Evolutionary conservation across 2,888 invertebrate genomes (phyloP).

Genomic region (Graphium colonna): DNA sequence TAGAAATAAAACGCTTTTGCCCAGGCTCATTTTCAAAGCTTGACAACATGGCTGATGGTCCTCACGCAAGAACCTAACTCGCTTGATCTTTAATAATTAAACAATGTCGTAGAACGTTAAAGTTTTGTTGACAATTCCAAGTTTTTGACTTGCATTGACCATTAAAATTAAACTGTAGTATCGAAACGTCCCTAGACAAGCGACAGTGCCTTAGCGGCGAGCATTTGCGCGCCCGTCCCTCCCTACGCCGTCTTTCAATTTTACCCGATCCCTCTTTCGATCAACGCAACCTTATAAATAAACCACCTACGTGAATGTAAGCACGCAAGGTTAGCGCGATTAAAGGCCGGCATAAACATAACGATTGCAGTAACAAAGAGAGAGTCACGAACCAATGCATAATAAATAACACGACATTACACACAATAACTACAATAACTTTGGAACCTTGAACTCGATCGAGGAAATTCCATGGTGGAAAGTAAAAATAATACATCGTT

Average conservation of each 20-base stretch:
- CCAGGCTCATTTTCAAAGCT: too few species aligned
- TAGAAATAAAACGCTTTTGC: too few species aligned
- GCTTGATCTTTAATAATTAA: too few species aligned
- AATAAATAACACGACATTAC: constrained; percentile 11
- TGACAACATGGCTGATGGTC: too few species aligned
- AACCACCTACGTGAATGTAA: constrained; percentile 1
- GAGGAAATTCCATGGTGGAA: too few species aligned
- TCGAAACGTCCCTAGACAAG: constrained; percentile 15
- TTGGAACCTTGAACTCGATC: too few species aligned
- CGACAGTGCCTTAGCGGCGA: constrained; percentile 24
- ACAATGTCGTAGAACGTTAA: too few species aligned
- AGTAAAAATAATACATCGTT: too few species aligned
- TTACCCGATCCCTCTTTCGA: background rate
- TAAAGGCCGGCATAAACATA: constrained; percentile 5
- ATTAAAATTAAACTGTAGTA: background rate
- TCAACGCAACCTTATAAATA: constrained; percentile 4
- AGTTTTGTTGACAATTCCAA: too few species aligned
- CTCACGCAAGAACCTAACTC: too few species aligned
- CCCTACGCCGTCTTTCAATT: background rate
- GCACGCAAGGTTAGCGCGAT: constrained; percentile 8
- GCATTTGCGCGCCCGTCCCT: constrained; percentile 14
- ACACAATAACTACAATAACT: background rate
- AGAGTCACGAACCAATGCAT: constrained; percentile 16
- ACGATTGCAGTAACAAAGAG: background rate
- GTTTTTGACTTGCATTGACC: background rate